phyloP scores from a whole-genome alignment of 2,888 invertebrate genomes.

The Scaptomyza parva region DNA sequence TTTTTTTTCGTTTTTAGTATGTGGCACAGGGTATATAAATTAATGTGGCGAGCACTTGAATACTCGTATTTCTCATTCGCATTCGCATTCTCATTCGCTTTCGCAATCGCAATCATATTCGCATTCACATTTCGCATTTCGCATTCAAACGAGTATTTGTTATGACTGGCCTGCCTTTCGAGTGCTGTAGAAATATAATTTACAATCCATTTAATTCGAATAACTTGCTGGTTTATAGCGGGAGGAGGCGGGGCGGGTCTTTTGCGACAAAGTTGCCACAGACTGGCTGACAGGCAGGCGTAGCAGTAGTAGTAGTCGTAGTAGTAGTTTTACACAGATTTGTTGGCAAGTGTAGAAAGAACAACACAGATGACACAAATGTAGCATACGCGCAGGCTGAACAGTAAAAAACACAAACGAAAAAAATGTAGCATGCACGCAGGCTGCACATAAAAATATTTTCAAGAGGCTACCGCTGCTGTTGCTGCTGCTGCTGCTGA shows the following conservation, averaged over 20 bases:
- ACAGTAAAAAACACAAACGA: constrained; percentile 15
- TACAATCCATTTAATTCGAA: constrained; percentile 71
- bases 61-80: constrained; percentile 12
- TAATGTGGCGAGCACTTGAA: constrained; percentile 39
- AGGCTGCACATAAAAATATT: constrained; percentile 47
- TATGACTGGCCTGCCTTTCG: constrained; percentile 35
- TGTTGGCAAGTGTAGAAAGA: constrained; percentile 51
- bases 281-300: not conserved
- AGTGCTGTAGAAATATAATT: constrained; percentile 55
- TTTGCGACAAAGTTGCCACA: constrained; percentile 44
- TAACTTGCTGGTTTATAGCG: constrained; percentile 41
- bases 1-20: constrained; percentile 1
- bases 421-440: constrained; percentile 66
- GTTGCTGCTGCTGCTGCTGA: constrained; percentile 3
- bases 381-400: not conserved
- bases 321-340: constrained; percentile 41
- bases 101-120: constrained; percentile 10
- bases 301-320: too few relatives aligned
- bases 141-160: constrained; percentile 30
- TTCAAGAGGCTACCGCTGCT: constrained; percentile 10
- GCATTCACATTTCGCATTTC: constrained; percentile 23
- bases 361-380: too few relatives aligned
- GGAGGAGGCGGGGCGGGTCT: constrained; percentile 17
- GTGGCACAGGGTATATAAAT: constrained; percentile 23
- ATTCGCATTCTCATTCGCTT: constrained; percentile 17